Evolutionary conservation across 1,140 invertebrate genomes (phyloP), one percentile per base, ranked within the genome.

Genomic region (Campoletis sonorensis): DNA sequence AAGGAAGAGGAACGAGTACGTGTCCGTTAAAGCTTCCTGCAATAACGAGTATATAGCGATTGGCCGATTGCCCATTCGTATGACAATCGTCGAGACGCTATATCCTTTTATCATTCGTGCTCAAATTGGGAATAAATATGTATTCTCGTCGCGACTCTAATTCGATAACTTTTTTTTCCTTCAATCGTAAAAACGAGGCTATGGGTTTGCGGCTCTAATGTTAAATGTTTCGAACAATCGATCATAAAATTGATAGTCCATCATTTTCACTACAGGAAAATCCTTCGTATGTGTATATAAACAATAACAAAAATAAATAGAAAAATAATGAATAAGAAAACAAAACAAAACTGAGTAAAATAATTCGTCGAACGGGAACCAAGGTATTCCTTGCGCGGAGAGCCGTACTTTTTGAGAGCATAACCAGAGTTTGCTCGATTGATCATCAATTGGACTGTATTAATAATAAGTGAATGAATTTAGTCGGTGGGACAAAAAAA

Each of bases 141-240:
- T 64, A 64, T 64, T 64, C 11, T 23, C 23, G 2, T 64, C 61
- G 21, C 61, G 61, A 75, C 27, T 58, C 15, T 15, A 58, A 16
- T n/a, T 64, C 40, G 37, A 73, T 49, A 4, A 51, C 26, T 49
- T 73, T 73, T 37, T 26, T 49, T 27, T 26, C 64, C 1, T 45
- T 10, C 40, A 45, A 45, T 45, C 40, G 40, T 45, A 45, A 45
- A 45, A 45, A 45, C 40, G 40, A 45, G 40, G 13, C 40, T 45
- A 13, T 13, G 13, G 40, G 8, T 8, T 13, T 11, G 40, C 5
- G 40, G 40, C 40, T 13, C 7, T 10, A 45, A 45, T 8, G 85
- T 84, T 83, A 80, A 84, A 84, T 82, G 87, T 87, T 85, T 86
- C 86, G 83, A 90, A 90, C 89, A 89, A 90, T 87, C 89, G 84